Percentiles rank a stretch among this genome's conserved stretches.
Evolutionary conservation across 1,140 invertebrate genomes (phyloP).

Genomic region (Drosophila biarmipes): DNA sequence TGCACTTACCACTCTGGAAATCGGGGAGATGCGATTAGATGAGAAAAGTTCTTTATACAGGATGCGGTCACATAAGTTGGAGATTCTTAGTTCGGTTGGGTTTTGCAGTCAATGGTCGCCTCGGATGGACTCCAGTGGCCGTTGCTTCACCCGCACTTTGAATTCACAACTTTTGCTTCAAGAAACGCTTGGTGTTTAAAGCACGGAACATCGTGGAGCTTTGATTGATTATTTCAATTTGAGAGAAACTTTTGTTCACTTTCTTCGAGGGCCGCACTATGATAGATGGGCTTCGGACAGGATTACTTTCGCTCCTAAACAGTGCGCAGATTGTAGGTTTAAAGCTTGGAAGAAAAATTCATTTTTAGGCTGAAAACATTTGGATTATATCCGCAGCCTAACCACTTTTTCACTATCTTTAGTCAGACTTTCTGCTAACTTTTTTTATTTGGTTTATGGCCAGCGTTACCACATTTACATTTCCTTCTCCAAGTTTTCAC

Average conservation of each 20-base stretch:
- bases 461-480: background rate
- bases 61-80: constrained; percentile 46
- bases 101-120: constrained; percentile 20
- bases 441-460: background rate
- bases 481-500: background rate
- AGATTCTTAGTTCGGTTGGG: constrained; percentile 8
- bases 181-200: constrained; percentile 4
- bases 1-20: constrained; percentile 42
- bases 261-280: constrained; percentile 18
- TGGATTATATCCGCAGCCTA: too few relatives aligned
- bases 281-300: constrained; percentile 41
- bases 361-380: too few relatives aligned
- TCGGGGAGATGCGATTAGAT: constrained; percentile 27
- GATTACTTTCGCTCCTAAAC: constrained; percentile 41
- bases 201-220: constrained; percentile 2
- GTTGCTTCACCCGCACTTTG: constrained; percentile 1
- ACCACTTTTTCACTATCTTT: too few relatives aligned
- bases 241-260: constrained; percentile 34
- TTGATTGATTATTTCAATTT: constrained; percentile 79
- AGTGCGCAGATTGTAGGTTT: background rate
- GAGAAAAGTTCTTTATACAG: constrained; percentile 51
- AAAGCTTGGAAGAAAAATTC: background rate
- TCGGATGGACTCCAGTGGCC: constrained; percentile 32
- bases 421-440: too few relatives aligned
- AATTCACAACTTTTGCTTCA: constrained; percentile 10